Evolutionary conservation across 2,113 vertebrate species (phyloP).

Genomic region (Laticauda colubrina): DNA sequence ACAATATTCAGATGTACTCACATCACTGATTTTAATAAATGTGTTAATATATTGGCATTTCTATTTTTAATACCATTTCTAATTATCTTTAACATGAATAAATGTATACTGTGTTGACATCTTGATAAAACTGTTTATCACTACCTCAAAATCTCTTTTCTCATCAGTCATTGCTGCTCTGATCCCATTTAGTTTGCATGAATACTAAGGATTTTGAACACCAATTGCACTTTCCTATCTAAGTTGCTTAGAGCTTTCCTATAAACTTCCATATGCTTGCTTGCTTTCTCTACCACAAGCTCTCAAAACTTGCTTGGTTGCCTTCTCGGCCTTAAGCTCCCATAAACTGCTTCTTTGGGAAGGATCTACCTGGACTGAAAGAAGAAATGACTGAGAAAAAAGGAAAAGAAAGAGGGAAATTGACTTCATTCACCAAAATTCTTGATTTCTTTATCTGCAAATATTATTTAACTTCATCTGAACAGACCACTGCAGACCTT

Average conservation of each 20-base stretch:
- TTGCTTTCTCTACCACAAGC: background rate
- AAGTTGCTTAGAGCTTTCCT: background rate
- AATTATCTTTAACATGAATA: background rate
- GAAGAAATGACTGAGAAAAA: background rate
- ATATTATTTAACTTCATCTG: background rate
- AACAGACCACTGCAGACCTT: background rate
- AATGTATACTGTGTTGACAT: background rate
- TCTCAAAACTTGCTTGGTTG: too few species aligned
- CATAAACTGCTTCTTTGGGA: background rate
- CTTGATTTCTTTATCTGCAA: background rate
- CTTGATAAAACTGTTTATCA: background rate
- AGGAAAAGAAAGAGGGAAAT: background rate
- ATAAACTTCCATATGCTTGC: background rate
- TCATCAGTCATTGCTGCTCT: background rate
- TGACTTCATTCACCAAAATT: background rate
- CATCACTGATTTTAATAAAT: background rate
- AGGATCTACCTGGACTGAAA: background rate
- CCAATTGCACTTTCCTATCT: background rate
- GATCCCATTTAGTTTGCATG: background rate
- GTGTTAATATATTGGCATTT: background rate
- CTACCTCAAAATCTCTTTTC: background rate
- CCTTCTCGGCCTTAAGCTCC: background rate
- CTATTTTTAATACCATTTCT: background rate
- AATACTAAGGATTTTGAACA: background rate
- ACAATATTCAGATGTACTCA: background rate